A percentile compares a stretch with the other conserved stretches of the same genome.
Conservation (phyloP, 2,113 vertebrate species). For the Xyrauchen texanus region DNA sequence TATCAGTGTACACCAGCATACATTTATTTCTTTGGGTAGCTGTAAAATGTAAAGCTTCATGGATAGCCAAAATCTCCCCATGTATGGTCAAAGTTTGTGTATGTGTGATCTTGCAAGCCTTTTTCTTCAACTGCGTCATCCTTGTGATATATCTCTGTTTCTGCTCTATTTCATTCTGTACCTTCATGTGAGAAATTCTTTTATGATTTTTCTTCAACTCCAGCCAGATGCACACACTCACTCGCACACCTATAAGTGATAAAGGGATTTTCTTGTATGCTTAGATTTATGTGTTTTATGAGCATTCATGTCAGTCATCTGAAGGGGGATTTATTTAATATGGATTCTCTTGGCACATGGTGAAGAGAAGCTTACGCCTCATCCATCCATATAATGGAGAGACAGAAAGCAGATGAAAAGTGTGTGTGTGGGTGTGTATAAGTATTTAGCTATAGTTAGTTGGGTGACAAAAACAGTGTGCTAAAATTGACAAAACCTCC, state of each 20-base stretch:
- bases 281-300: conserved; percentile 40
- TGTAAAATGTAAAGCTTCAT: conserved; percentile 13
- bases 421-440: background rate
- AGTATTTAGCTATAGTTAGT: too few species aligned
- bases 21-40: background rate
- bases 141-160: conserved; percentile 14
- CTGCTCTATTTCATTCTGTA: conserved; percentile 35
- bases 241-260: conserved; percentile 7
- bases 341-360: conserved; percentile 1
- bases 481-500: too few species aligned
- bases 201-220: conserved; percentile 11
- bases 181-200: background rate
- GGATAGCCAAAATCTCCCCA: conserved; percentile 10
- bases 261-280: conserved; percentile 36
- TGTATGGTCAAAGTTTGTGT: conserved; percentile 28
- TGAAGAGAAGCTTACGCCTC: background rate
- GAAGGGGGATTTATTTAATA: conserved; percentile 39
- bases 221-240: background rate
- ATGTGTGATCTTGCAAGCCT: conserved; percentile 23
- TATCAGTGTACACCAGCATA: background rate
- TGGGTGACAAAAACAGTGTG: too few species aligned
- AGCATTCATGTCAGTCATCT: conserved; percentile 22
- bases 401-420: conserved; percentile 18
- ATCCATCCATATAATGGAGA: conserved; percentile 3
- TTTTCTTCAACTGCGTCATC: background rate